Base-by-base conservation (phyloP, 2,113 vertebrate species). In the Ibidorhyncha struthersii region DNA sequence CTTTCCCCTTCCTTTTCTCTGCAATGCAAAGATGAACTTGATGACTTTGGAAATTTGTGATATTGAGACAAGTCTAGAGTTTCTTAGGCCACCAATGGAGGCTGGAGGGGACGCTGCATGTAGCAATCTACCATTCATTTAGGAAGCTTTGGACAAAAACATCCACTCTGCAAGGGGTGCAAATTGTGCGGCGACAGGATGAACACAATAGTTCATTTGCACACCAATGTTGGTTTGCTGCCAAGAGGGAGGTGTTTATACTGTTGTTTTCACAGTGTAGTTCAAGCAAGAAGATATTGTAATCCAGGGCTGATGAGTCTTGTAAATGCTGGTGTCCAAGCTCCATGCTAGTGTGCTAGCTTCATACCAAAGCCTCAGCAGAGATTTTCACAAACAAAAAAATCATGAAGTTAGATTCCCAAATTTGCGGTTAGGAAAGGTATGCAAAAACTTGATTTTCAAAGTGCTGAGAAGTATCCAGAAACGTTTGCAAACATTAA, bases 21-120 rank as follows among this genome's bases (percentile, higher is more conserved):
- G 41, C 61, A 90, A 84, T 29, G 73, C 50, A 89, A 92, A 73
- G 34, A 10, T 71, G 40, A 96, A 43, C 10, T 41, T 90, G 15
- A 88, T 40, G 3, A 52, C 67, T 96, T 95, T 8, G 7, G 67
- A 91, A 86, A 50, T 58, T 67, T 40, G 14, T 49, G n/a, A 15
- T 76, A 41, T 16, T 70, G 34, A 87, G 49, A 36, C 40, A 85
- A 36, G 18, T 41, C 30, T 26, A 23, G 40, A 59, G 38, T 41
- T 52, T 9, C 12, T 52, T 6, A 67, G 38, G 32, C 29, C 62
- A 61, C 49, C 55, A 78, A 8, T 21, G 50, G 16, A 72, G 36
- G 22, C 23, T 14, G 20, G 15, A 85, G 12, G 11, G 21, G 19
- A 27, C 11, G 70, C 8, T 34, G 19, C 4, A 8, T 16, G 17